These are phyloP conservation scores for Pampus argenteus DNA, from an alignment of 2,797 vertebrate genomes.

Conservation along the genomic window DNA sequence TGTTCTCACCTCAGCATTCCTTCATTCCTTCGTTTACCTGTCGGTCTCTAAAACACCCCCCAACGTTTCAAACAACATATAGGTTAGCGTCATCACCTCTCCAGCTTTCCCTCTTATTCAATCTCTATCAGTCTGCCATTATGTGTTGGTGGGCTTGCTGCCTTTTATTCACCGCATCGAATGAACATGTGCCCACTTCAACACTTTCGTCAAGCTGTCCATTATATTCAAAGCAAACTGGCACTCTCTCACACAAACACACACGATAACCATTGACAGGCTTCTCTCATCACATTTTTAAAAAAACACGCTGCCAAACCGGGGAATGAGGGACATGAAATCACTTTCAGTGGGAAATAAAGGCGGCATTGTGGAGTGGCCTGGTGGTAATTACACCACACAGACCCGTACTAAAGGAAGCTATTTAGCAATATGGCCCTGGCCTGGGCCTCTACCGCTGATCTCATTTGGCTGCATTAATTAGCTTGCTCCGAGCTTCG, in stretches of 20 bases:
- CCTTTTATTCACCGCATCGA: conserved; percentile 29
- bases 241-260: conserved; percentile 62
- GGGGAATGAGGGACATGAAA: conserved; percentile 89
- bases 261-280: conserved; percentile 65
- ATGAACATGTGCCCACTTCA: conserved; percentile 41
- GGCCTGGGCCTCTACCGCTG: conserved; percentile 92
- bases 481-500: conserved; percentile 87
- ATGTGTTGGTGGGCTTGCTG: conserved; percentile 39
- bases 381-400: conserved; percentile 77
- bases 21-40: background rate
- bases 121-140: conserved; percentile 4
- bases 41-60: background rate
- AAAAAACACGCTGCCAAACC: conserved; percentile 63
- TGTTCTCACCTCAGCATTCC: background rate
- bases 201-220: conserved; percentile 39
- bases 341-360: conserved; percentile 93
- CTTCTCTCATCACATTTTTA: conserved; percentile 68
- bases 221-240: conserved; percentile 67
- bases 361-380: conserved; percentile 88
- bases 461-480: conserved; percentile 98
- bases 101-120: conserved; percentile 5
- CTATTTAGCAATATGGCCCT: conserved; percentile 89
- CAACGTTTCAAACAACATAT: background rate
- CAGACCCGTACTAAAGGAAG: conserved; percentile 87
- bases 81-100: background rate